Evolutionary conservation across 2,888 invertebrate genomes (phyloP).

Genomic region (Tachina grossa): DNA sequence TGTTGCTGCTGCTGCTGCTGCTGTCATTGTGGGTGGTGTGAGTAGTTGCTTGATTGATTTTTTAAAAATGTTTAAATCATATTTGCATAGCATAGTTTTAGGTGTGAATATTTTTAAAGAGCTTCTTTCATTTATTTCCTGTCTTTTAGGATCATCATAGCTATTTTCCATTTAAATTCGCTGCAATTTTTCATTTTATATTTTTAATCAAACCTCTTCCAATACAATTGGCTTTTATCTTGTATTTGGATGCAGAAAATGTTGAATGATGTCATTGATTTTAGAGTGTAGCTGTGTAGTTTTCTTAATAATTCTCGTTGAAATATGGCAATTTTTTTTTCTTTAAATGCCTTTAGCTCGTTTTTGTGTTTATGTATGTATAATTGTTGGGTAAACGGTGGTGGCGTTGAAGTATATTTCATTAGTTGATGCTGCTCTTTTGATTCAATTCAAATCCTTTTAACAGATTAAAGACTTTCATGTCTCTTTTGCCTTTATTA

Average conservation of each 20-base stretch:
- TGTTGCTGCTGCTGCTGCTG: slow-evolving; percentile 40
- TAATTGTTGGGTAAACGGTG: neutral
- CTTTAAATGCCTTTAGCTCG: slow-evolving; percentile 36
- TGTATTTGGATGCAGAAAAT: neutral
- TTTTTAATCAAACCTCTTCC: neutral
- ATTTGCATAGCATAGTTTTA: slow-evolving; percentile 46
- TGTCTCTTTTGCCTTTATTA: slow-evolving; percentile 71
- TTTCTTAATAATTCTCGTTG: slow-evolving; percentile 17
- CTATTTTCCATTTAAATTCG: slow-evolving; percentile 58
- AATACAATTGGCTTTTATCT: neutral
- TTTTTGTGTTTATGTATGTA: neutral
- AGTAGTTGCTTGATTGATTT: slow-evolving; percentile 18
- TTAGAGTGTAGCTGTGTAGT: slow-evolving; percentile 14
- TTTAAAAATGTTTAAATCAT: slow-evolving; percentile 36
- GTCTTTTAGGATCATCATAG: slow-evolving; percentile 23
- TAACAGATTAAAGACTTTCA: slow-evolving; percentile 77
- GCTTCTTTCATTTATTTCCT: slow-evolving; percentile 7
- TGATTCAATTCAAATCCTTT: slow-evolving; percentile 72
- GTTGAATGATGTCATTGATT: slow-evolving; percentile 62
- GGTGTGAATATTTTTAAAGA: neutral
- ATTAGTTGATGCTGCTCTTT: slow-evolving; percentile 38
- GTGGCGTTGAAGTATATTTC: slow-evolving; percentile 33
- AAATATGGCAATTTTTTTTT: neutral
- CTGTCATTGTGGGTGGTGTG: slow-evolving; percentile 34
- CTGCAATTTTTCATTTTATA: slow-evolving; percentile 63